Base-by-base conservation (phyloP, 2,113 vertebrate genomes). In the Campylomormyrus numenius region DNA sequence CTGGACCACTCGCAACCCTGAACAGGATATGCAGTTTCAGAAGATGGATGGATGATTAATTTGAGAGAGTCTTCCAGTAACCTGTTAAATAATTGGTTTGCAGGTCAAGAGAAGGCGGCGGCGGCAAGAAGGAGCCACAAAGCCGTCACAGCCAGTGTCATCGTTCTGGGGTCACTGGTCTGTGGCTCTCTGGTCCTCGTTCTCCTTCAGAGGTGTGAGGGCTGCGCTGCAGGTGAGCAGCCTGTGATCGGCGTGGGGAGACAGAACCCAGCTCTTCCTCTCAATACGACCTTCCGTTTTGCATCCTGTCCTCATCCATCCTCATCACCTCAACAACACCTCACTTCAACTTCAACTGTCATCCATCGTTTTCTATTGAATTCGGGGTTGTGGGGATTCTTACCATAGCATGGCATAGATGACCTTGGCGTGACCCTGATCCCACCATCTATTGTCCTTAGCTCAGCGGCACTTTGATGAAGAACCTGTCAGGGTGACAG, bases 141-240 rank as follows among this genome's bases (percentile, higher is more conserved):
- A 56, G 39, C 62, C 11, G 77, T 77, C 1, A 49, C 45, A 27
- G 66, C 70, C 3, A 17, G 80, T 1, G 24, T 88, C 24, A 46
- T 90, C 6, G 86, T 90, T 13, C 48, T 88, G 31, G 90, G 86
- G 1, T 77, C 90, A 5, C 48, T 90, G 66, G 39, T 62, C 35
- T 50, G n/a, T 10, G 90, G 90, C 5, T 48, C 58, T 45, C 84
- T 90, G 21, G 48, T 90, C n/a, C 70, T 90, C 21, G 0, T 13
- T 3, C 83, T 90, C 5, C 19, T 90, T 24, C 56, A 48, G 53
- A 70, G 85, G 19, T 80, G 89, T 45, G 62, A 53, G 62, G 11
- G 27, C 66, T 17, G 88, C 0, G 50, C 19, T 35, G 9, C 31
- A 87, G 85, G 49, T 87, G 24, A 31, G 49, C 15, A 19, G 85